These are phyloP conservation scores for Cryptus viduatorius DNA, from an alignment of 2,888 invertebrate species.

Conservation along the genomic window DNA sequence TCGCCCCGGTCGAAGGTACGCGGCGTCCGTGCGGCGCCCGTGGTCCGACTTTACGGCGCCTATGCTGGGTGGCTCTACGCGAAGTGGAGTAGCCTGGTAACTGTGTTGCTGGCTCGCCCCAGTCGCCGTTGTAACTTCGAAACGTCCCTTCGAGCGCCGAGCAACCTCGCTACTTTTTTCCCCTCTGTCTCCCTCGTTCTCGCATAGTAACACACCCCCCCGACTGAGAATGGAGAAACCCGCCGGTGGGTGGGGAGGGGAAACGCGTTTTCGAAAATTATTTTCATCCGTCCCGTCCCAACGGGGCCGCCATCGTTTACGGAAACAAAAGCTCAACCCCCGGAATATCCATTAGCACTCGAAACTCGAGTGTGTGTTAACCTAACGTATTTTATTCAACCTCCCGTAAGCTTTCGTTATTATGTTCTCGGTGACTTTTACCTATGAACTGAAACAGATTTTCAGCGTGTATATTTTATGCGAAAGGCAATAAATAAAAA, in stretches of 20 bases:
- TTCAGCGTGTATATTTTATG: too few relatives aligned
- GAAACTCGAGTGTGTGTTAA: conserved; percentile 16
- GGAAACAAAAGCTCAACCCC: conserved; percentile 51
- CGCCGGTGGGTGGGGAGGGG: conserved; percentile 26
- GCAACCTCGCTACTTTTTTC: conserved; percentile 45
- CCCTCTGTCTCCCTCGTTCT: conserved; percentile 45
- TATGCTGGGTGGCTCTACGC: conserved; percentile 62
- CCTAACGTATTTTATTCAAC: conserved; percentile 1
- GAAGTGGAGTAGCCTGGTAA: conserved; percentile 66
- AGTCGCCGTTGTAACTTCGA: conserved; percentile 50
- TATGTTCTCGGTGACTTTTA: too few relatives aligned
- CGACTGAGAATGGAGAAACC: too few relatives aligned
- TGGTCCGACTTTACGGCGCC: conserved; percentile 75
- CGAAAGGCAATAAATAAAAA: too few relatives aligned
- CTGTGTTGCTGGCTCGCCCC: conserved; percentile 54
- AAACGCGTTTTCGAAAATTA: conserved; percentile 68
- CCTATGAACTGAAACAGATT: too few relatives aligned
- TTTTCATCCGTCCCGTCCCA: conserved; percentile 54
- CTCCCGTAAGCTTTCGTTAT: too few relatives aligned
- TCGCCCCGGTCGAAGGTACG: conserved; percentile 73
- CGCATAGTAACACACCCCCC: conserved; percentile 40
- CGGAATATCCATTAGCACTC: conserved; percentile 60
- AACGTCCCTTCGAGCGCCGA: conserved; percentile 38
- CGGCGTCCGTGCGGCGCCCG: conserved; percentile 74
- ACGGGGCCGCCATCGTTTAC: conserved; percentile 24